Base-by-base conservation (phyloP, 2,888 invertebrate genomes). In the Acanthopleura granulata region DNA sequence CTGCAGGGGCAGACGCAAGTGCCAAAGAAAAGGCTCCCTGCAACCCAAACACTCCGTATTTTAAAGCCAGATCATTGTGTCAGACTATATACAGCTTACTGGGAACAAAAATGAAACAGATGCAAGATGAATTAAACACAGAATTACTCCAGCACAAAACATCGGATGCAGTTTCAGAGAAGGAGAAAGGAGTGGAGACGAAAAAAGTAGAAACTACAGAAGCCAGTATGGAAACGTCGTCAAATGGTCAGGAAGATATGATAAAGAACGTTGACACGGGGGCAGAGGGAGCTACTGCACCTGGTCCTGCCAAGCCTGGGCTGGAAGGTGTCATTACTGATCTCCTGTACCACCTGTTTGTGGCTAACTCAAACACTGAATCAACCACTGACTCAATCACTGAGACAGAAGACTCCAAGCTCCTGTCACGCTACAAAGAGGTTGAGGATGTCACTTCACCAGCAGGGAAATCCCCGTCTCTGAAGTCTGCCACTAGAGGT, bases 101-200 rank as follows among this genome's bases (percentile, higher is more conserved):
- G 18, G 22, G 22, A 57, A 12, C 18, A 9, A 57, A 78, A 57
- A 79, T 82, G 74, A 74, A 76, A 14, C 78, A 76, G 30, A 79
- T 82, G 71, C 79, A 79, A 70, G 76, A 76, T 30, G 82, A 82
- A 73, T 76, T 82, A 12, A 18, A 57, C 22, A 57, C 18, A 12
- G 57, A 40, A 40, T 40, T 6, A 3, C 40, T 40, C 40, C 40
- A 40, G 40, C 40, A 40, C 3, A 40, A 40, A 9, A 3, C 40
- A 9, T 40, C 40, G 9, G 40, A 9, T 40, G 3, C 9, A 9
- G 40, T 6, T 40, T 3, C 40, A 40, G 40, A 40, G 40, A 25
- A 62, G 72, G 29, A 15, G 15, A 30, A 57, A 49, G 71, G 72
- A 50, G 73, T 73, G 51, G 27, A 30, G 27, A 40, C 4, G 40